Evolutionary conservation across 2,888 invertebrate genomes (phyloP), one percentile per base, ranked within the genome.

Genomic region (Eremobia ochroleuca): DNA sequence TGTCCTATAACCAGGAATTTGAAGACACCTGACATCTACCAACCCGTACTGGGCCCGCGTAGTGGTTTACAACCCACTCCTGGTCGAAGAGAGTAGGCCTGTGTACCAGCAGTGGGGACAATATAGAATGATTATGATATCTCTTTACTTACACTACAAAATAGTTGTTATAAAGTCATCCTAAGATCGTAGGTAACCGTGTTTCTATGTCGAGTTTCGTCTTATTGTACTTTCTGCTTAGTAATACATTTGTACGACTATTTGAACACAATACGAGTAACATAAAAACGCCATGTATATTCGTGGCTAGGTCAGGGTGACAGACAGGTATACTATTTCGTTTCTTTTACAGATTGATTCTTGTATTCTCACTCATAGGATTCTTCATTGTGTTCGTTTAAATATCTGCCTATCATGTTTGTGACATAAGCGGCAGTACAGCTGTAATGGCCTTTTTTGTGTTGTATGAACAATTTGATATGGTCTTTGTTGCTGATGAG

Each of bases 201-300:
- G 89, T 88, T 89, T 82, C 83, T 86, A 73, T 86, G 88, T 77
- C 88, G 65, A 66, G 58, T 81, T 76, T 85, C 64, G 71, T 75
- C 52, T 81, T 77, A 83, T 85, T 80, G 85, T 89, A 80, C 15
- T 85, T 88, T 89, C 64, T 83, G 85, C 87, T 74, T 81, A 55
- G 88, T 89, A 88, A 87, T 82, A 77, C 70, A 52, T 13, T 49
- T 40, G 70, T 68, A 68, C 52, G 49, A 58, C 25, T 71, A 79
- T 77, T 77, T 80, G 69, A 78, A 58, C 66, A 84, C 77, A 87
- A 77, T 85, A 66, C 72, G 37, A 55, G 49, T 76, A 77, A 69
- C 77, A 77, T 71, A 62, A 79, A 88, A 86, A 83, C 73, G 72
- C 72, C 77, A 81, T 86, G 67, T 66, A 76, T n/a, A 67, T 73